Evolutionary conservation across 2,888 invertebrate genomes (phyloP), one percentile per base, ranked within the genome.

Genomic region (Spisula solida): DNA sequence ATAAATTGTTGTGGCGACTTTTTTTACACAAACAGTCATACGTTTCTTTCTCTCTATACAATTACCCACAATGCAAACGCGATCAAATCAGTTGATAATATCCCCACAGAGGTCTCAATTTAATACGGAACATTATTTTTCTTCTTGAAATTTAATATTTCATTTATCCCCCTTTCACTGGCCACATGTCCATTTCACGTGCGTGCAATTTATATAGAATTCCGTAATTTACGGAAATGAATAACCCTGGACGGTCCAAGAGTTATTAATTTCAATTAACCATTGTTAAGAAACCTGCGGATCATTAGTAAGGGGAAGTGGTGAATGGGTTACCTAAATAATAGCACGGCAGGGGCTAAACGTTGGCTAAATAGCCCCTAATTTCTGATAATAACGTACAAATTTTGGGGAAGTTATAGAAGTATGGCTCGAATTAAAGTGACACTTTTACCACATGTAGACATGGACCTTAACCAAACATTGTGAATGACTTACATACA

Each of bases 221-320:
- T 48, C 51, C 83, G 56, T 85, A 70, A 85, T 85, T 85, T 85
- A 85, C 79, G 79, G 85, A 79, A 85, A 75, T 83, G 85, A 85
- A 88, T 88, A 85, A 85, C 56, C 86, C 8, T 66, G 70, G 86
- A 31, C 51, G 83, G 60, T 56, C 51, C 86, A 34, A 83, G 86
- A 86, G 86, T 82, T 82, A 86, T 88, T 85, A 88, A 88, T 88
- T 88, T 88, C 86, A 81, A 86, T 88, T 82, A 86, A 78, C 82
- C 66, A 82, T 86, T 83, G 80, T 82, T 41, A 34, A 10, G 16
- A 60, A 75, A 81, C 56, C 78, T 78, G 86, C 60, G 86, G 75
- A 34, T 47, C 79, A 66, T 80, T 79, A 56, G 80, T 78, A 70
- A 48, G 31, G 66, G 47, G 86, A 86, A 66, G 16, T 81, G 51